Base-by-base conservation (phyloP, 1,140 invertebrate species). In the Microplitis demolitor region DNA sequence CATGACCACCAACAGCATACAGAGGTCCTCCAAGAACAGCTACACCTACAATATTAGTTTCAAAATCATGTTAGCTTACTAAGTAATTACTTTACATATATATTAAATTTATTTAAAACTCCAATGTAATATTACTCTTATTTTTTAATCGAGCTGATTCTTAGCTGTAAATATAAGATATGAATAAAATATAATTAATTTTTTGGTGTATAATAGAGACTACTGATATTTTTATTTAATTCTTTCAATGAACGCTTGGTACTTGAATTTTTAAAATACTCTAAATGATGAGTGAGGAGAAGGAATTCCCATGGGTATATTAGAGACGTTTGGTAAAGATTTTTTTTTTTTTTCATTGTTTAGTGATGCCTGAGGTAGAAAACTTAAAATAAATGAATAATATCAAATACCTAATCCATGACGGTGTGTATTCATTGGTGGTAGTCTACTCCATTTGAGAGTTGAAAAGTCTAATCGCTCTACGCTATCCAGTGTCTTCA, bases 1-100 rank as follows among this genome's bases (percentile, higher is more conserved):
- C 97, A 83, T 98, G 96, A 13, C 96, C 97, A 34, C 96, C 97
- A 6, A 98, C 95, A 4, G 96, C 96, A 88, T 98, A 98, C 58
- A 98, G 89, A 1, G 95, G 95, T 0, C 95, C 94, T 71, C 90
- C 90, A 50, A 98, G 87, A 8, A 97, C 93, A 3, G 94, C 96
- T 33, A 98, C 95, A 45, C 96, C 96, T 91, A 74, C 45, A 73
- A 77, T 61, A 33, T 50, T 54, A n/a, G 4, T 54, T 54, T 3
- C 3, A 54, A 54, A 54, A 54, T 54, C 14, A 54, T 54, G 53
- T 54, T 54, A 54, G 5, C 13, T n/a, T n/a, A 54, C 16, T n/a
- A 54, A 54, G n/a, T 54, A 54, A 54, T 54, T 14, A 54, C n/a
- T 54, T 54, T 5, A 2, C 5, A 5, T 45, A 45, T 45, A n/a